These are phyloP conservation scores for Pachypeltis micranthus DNA, from an alignment of 1,140 invertebrate genomes.

Conservation along the genomic window DNA sequence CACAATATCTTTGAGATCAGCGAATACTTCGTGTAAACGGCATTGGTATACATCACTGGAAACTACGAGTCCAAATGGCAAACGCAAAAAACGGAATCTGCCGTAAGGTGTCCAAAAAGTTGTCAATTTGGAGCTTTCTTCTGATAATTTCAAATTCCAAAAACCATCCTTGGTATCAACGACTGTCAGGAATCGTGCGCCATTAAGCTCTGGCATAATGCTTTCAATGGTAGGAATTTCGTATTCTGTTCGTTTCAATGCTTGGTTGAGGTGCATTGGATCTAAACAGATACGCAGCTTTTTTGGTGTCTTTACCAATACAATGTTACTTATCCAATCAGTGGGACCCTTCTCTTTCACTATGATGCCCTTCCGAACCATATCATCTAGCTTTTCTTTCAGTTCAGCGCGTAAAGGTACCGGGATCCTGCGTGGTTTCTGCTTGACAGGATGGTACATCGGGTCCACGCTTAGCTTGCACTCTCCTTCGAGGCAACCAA, in stretches of 20 bases:
- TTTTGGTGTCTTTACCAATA: not conserved
- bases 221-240: constrained; percentile 15
- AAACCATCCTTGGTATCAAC: constrained; percentile 25
- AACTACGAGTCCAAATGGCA: constrained; percentile 35
- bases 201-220: constrained; percentile 13
- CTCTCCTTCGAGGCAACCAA: constrained; percentile 6
- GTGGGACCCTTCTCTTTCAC: constrained; percentile 24
- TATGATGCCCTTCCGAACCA: constrained; percentile 25
- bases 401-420: constrained; percentile 20
- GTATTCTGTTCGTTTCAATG: not conserved
- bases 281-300: constrained; percentile 9
- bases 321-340: constrained; percentile 25
- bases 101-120: constrained; percentile 37
- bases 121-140: constrained; percentile 19
- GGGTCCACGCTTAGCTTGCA: not conserved
- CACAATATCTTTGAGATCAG: too few species aligned
- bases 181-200: constrained; percentile 16
- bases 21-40: constrained; percentile 16
- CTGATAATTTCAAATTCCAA: constrained; percentile 20
- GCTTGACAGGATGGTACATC: constrained; percentile 13
- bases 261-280: constrained; percentile 27
- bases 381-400: constrained; percentile 21
- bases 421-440: constrained; percentile 24
- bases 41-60: constrained; percentile 24
- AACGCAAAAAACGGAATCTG: constrained; percentile 32